phyloP scores from a whole-genome alignment of 2,888 invertebrate species.

The Polia nebulosa region DNA sequence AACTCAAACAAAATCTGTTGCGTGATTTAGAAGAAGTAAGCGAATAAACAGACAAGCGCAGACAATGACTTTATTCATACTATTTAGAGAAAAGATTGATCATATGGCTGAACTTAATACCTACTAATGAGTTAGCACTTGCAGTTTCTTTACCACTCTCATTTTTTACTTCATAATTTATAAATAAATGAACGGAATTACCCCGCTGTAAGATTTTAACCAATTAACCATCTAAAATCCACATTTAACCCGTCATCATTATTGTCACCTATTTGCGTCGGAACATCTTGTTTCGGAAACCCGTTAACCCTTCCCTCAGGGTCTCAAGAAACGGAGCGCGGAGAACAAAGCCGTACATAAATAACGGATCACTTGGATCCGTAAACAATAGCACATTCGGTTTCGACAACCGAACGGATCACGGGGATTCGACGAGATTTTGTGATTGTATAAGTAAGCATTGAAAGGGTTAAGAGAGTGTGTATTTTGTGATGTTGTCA shows the following conservation, averaged over 20 bases:
- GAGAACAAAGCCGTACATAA: conserved; percentile 84
- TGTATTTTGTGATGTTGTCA: background rate
- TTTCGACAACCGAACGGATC: conserved; percentile 81
- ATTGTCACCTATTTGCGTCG: conserved; percentile 43
- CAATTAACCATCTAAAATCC: conserved; percentile 24
- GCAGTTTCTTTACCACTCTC: background rate
- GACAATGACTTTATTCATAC: no score
- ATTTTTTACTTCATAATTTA: conserved; percentile 1
- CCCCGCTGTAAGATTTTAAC: conserved; percentile 8
- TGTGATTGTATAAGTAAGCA: conserved; percentile 51
- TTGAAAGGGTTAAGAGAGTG: conserved; percentile 48
- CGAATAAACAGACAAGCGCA: no score
- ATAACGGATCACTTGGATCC: conserved; percentile 87
- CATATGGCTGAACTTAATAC: no score
- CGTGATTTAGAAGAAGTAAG: no score
- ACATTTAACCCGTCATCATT: conserved; percentile 24
- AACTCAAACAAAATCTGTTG: no score
- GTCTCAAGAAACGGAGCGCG: conserved; percentile 75
- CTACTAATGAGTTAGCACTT: background rate
- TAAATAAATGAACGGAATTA: background rate
- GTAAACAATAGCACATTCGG: conserved; percentile 86
- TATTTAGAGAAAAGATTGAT: no score
- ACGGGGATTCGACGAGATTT: conserved; percentile 53
- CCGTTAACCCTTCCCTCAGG: conserved; percentile 75
- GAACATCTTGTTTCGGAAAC: conserved; percentile 63